Percentiles rank a stretch among this genome's conserved stretches.
phyloP scores from a whole-genome alignment of 1,140 invertebrate species.

The Eupeodes corollae region DNA sequence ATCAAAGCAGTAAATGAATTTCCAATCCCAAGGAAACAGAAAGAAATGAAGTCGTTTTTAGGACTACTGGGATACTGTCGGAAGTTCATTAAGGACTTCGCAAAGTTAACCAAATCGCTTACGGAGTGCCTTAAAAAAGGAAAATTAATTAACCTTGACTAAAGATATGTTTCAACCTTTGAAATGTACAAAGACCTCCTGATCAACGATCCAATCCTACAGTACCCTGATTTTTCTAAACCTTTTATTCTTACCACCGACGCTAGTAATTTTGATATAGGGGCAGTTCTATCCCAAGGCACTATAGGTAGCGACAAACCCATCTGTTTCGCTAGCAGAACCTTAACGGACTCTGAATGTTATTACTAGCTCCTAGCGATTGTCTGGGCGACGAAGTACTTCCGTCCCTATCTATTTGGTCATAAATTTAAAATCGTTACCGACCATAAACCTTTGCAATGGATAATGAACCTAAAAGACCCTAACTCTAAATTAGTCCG shows the following conservation, averaged over 20 bases:
- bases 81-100: slow-evolving; percentile 29
- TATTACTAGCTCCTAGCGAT: slow-evolving; percentile 26
- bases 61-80: slow-evolving; percentile 31
- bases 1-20: slow-evolving; percentile 11
- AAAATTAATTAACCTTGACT: slow-evolving; percentile 5
- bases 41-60: slow-evolving; percentile 9
- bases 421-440: slow-evolving; percentile 16
- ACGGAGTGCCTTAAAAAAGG: slow-evolving; percentile 4
- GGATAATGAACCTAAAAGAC: slow-evolving; percentile 35
- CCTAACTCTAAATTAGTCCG: slow-evolving; percentile 16
- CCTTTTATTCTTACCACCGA: slow-evolving; percentile 11
- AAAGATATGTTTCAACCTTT: slow-evolving; percentile 4
- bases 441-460: slow-evolving; percentile 12
- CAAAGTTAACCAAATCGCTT: slow-evolving; percentile 23
- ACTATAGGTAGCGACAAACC: slow-evolving; percentile 13
- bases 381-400: slow-evolving; percentile 36
- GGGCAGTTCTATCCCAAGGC: slow-evolving; percentile 9
- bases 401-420: slow-evolving; percentile 33
- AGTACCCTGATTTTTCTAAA: slow-evolving; percentile 13
- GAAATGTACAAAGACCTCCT: slow-evolving; percentile 6
- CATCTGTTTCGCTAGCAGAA: slow-evolving; percentile 32
- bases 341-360: slow-evolving; percentile 31
- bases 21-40: slow-evolving; percentile 6
- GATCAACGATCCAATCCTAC: slow-evolving; percentile 5
- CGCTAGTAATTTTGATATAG: slow-evolving; percentile 9